These are phyloP conservation scores for Caenorhabditis sp. DNA, from an alignment of 2,888 invertebrate species.

Conservation along the genomic window DNA sequence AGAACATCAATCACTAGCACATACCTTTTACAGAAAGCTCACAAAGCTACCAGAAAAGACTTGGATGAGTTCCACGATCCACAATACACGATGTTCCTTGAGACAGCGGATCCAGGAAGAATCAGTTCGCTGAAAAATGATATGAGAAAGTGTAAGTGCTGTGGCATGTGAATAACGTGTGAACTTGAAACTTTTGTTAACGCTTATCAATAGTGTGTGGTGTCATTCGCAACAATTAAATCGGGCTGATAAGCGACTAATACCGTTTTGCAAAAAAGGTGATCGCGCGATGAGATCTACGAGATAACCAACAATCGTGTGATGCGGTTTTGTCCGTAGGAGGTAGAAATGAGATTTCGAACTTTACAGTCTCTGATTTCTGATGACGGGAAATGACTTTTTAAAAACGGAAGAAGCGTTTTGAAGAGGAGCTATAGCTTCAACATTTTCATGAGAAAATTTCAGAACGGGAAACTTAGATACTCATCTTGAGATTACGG, in stretches of 20 bases:
- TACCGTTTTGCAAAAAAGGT: not conserved
- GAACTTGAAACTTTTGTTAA: not conserved
- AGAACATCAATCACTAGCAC: too few relatives aligned
- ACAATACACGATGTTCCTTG: constrained; percentile 97
- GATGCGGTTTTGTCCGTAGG: too few relatives aligned
- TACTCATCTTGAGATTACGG: too few relatives aligned
- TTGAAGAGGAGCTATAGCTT: too few relatives aligned
- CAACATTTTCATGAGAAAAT: too few relatives aligned
- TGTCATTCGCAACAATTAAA: not conserved
- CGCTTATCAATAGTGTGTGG: not conserved
- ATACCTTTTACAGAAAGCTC: constrained; percentile 89
- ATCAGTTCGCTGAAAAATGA: constrained; percentile 99
- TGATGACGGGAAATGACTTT: too few relatives aligned
- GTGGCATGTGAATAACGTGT: not conserved
- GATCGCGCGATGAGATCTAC: not conserved
- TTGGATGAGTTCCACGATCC: constrained; percentile 99
- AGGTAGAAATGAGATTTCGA: too few relatives aligned
- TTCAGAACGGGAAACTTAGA: too few relatives aligned
- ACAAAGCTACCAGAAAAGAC: constrained; percentile 98
- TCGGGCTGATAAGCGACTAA: not conserved
- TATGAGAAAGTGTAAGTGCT: constrained; percentile 94
- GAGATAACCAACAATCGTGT: not conserved
- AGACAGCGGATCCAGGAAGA: constrained; percentile 89
- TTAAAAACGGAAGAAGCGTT: too few relatives aligned
- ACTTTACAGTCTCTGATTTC: too few relatives aligned